A percentile compares a stretch with the other conserved stretches of the same genome.
Evolutionary conservation across 92 coral and sea anemone species (phyloP).

Genomic region (Plumapathes pennacea): DNA sequence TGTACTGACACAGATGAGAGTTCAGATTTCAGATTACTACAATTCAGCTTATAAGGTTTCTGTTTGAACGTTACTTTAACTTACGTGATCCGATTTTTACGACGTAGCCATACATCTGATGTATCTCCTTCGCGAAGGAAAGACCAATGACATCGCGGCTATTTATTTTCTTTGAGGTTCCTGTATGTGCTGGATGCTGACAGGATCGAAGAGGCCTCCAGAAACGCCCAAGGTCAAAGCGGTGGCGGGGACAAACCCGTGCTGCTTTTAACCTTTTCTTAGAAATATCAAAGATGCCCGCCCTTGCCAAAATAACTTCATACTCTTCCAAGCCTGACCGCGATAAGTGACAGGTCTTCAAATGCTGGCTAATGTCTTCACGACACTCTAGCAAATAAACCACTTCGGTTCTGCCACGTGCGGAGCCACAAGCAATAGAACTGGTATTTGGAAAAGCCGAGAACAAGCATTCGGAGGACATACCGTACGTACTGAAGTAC

Average conservation of each 20-base stretch:
- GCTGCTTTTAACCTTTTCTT: constrained; percentile 2
- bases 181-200: constrained; percentile 34
- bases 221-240: constrained; percentile 33
- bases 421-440: constrained; percentile 19
- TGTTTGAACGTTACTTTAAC: constrained; percentile 8
- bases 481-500: no score
- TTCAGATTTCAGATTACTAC: no score
- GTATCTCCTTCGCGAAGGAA: constrained; percentile 11
- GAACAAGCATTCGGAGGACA: no score
- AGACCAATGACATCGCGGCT: constrained; percentile 17
- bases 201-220: constrained; percentile 43
- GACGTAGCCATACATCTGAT: constrained; percentile 8
- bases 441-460: no score
- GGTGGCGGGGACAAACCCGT: constrained; percentile 45
- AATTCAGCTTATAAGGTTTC: no score
- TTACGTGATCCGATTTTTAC: constrained; percentile 51
- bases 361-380: constrained; percentile 26
- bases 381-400: constrained; percentile 25
- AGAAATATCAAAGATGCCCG: constrained; percentile 9
- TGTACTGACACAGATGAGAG: no score
- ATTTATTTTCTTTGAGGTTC: constrained; percentile 2
- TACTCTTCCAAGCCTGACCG: constrained; percentile 20
- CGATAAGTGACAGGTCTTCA: constrained; percentile 26
- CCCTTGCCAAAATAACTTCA: constrained; percentile 46
- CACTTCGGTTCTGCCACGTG: constrained; percentile 14